Evolutionary conservation across 2,113 vertebrate species (phyloP), one percentile per base, ranked within the genome.

Genomic region (Numida meleagris): DNA sequence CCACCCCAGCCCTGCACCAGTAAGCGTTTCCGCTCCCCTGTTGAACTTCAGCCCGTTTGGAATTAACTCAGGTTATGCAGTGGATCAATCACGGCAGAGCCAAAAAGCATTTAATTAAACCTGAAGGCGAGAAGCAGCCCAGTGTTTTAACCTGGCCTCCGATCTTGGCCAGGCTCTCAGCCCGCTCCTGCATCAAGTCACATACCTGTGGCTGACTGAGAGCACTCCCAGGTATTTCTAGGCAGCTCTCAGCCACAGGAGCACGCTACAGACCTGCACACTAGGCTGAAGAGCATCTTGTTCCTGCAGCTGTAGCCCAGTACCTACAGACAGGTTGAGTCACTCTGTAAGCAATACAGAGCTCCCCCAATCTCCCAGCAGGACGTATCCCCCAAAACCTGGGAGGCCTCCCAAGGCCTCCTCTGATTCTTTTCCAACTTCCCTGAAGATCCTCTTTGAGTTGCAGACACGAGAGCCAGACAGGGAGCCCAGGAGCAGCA

Each of bases 171-270:
- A 88, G 82, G 57, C 88, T 83, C 87, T 86, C 88, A 78, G 90
- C 68, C 75, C 50, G 78, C 14, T 94, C 65, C 80, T 83, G 33
- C 14, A 3, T 25, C 14, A 5, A 88, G 68, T 55, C 77, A 93
- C 94, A 96, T 90, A 92, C 67, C 92, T 94, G 95, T 86, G 90
- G 92, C 90, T 95, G 90, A 90, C 92, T 90, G 83, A 90, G 55
- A 86, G 74, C 65, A 31, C 76, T 90, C 90, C 80, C 42, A 67
- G 73, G 23, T 88, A 80, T 86, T 94, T 88, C 87, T 14, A 88
- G 67, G 75, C 81, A 93, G 36, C 70, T 75, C 81, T 50, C 62
- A 90, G 81, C 63, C 67, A 79, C 29, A 0, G 0, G 50, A 91
- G 78, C 77, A 66, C 0, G 0, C 14, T 79, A 79, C 38, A 50